Evolutionary conservation across 2,113 vertebrate genomes (phyloP).

Genomic region (Dasyornis broadbenti): DNA sequence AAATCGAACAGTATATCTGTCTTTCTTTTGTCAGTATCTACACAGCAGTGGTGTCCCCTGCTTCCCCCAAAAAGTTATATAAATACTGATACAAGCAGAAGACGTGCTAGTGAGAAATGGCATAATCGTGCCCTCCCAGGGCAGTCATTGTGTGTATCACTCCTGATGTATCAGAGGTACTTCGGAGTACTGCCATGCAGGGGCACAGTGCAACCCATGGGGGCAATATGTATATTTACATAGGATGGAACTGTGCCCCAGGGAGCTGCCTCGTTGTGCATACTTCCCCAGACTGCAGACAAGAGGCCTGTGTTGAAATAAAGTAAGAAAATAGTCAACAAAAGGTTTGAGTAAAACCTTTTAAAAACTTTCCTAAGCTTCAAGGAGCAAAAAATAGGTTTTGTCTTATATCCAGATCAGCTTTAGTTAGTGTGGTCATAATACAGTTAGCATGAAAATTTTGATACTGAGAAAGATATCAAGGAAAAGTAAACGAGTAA

Average conservation of each 20-base stretch:
- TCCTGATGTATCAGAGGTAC: fast-evolving
- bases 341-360: background rate
- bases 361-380: background rate
- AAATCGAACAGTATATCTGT: too few species aligned
- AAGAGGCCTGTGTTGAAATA: background rate
- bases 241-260: background rate
- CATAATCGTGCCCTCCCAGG: fast-evolving
- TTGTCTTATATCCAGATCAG: background rate
- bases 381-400: background rate
- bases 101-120: too few species aligned
- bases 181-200: background rate
- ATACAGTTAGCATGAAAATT: background rate
- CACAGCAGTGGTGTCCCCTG: fast-evolving
- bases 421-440: background rate
- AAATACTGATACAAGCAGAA: background rate
- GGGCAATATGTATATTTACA: background rate
- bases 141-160: background rate
- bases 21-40: background rate
- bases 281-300: fast-evolving
- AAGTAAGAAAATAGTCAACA: background rate
- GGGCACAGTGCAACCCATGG: too few species aligned
- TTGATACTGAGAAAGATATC: background rate
- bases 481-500: background rate
- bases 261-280: fast-evolving
- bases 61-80: fast-evolving